A percentile compares a stretch with the other conserved stretches of the same genome.
phyloP scores from a whole-genome alignment of 2,113 vertebrate species.

The Symphodus melops region DNA sequence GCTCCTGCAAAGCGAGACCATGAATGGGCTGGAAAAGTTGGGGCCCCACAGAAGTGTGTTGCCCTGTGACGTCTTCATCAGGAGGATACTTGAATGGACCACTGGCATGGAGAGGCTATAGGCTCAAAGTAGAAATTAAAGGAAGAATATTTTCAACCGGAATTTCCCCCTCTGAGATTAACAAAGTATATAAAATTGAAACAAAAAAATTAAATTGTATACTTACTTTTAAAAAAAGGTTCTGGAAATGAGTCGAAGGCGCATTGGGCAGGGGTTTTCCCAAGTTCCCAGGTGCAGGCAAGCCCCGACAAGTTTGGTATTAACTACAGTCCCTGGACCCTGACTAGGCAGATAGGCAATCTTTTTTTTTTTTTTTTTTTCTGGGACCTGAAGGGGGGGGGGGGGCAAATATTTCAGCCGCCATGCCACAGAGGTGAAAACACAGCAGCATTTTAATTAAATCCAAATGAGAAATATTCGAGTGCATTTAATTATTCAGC shows the following conservation, averaged over 20 bases:
- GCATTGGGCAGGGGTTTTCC: neutral
- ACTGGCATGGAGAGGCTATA: neutral
- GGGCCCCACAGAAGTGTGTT: slow-evolving; percentile 42
- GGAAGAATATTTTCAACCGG: neutral
- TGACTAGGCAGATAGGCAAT: too few species aligned
- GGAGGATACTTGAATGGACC: slow-evolving; percentile 37
- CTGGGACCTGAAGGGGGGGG: neutral
- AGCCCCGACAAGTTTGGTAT: too few species aligned
- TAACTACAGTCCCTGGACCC: too few species aligned
- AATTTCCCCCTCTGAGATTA: too few species aligned
- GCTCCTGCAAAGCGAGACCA: slow-evolving; percentile 83
- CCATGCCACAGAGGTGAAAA: neutral
- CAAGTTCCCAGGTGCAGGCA: too few species aligned
- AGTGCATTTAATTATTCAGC: slow-evolving; percentile 44
- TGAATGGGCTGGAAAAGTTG: slow-evolving; percentile 85
- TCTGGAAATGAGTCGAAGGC: neutral
- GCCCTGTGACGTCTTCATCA: slow-evolving; percentile 37
- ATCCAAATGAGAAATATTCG: slow-evolving; percentile 7
- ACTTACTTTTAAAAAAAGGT: too few species aligned
- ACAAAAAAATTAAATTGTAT: too few species aligned
- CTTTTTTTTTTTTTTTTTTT: neutral
- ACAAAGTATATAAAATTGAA: too few species aligned
- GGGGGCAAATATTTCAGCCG: neutral
- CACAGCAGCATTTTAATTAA: slow-evolving; percentile 11
- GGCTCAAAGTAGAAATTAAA: neutral